Evolutionary conservation across 1,140 invertebrate species (phyloP), one percentile per base, ranked within the genome.

Genomic region (Physella acuta): DNA sequence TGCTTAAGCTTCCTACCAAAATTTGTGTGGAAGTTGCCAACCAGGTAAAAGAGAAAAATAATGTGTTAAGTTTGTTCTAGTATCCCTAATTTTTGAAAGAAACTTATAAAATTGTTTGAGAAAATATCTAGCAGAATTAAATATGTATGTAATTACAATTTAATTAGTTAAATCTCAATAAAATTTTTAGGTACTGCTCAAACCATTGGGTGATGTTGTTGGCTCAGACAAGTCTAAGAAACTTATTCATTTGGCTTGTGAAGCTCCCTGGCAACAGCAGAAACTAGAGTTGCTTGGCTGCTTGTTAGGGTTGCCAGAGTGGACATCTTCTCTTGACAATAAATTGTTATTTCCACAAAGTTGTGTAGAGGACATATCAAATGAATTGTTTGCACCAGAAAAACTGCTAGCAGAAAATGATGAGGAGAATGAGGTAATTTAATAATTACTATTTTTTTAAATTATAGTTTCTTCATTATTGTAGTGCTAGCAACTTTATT

Each of bases 131-230:
- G n/a, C n/a, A n/a, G n/a, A n/a, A n/a, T n/a, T n/a, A n/a, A n/a
- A n/a, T n/a, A n/a, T n/a, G n/a, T n/a, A n/a, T n/a, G n/a, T n/a
- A n/a, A n/a, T n/a, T n/a, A n/a, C n/a, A n/a, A n/a, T n/a, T n/a
- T n/a, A n/a, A n/a, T n/a, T n/a, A n/a, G n/a, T n/a, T n/a, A n/a
- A n/a, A n/a, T n/a, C n/a, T n/a, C n/a, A n/a, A n/a, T n/a, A n/a
- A n/a, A n/a, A n/a, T n/a, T 55, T 55, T 24, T 24, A 82, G 81
- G 71, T 84, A 31, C 81, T 84, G 58, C 76, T 84, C 30, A 78
- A 82, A 26, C 81, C 82, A 16, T 67, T 84, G 52, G 78, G 78
- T 49, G 71, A 81, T 30, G 79, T 82, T 5, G 67, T 84, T 30
- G 83, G 83, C 17, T 73, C 74, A 17, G 76, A 74, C 17, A 79